Base-by-base conservation (phyloP, 2,797 vertebrate species). In the Psittacula derbiana region DNA sequence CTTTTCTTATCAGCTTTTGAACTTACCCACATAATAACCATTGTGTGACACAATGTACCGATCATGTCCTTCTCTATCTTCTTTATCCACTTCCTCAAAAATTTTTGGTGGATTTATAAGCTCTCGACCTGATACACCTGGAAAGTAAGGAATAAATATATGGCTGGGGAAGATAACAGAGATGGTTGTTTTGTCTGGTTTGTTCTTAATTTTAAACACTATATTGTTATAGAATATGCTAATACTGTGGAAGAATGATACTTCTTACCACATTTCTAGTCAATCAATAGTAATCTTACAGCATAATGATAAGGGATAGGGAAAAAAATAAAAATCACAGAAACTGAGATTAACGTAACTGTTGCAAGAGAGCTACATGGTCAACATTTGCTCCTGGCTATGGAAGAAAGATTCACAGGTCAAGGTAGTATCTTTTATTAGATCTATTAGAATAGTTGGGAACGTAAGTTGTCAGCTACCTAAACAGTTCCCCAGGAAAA, bases 21-120 rank as follows among this genome's bases (percentile, higher is more conserved):
- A 62, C 78, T 80, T 84, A 97, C 98, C 98, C 74, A 82, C 97
- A 46, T 96, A 97, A 93, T 98, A 99, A 88, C 98, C 97, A 38
- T 98, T 98, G 86, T 99, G 98, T 79, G 98, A 98, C 10, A 95
- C 84, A 44, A 98, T 6, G 10, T 99, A 99, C 62, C 97, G 74
- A 47, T 98, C 82, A 15, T 99, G 99, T 69, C 97, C 98, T 93
- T 98, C 96, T 69, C 96, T 90, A 11, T 92, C 94, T 93, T 99
- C 98, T 92, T 80, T 95, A 85, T 98, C 97, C 38, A 98, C 75
- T 82, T 99, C 97, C 82, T 98, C 94, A 65, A 65, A 91, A 7
- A 97, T 95, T 97, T 99, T 99, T 43, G 94, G 80, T 88, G 99
- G 99, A 96, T 99, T 98, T 79, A 99, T 95, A 86, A 98, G n/a